Base-by-base conservation (phyloP, 2,113 vertebrate species). In the Archocentrus centrarchus region DNA sequence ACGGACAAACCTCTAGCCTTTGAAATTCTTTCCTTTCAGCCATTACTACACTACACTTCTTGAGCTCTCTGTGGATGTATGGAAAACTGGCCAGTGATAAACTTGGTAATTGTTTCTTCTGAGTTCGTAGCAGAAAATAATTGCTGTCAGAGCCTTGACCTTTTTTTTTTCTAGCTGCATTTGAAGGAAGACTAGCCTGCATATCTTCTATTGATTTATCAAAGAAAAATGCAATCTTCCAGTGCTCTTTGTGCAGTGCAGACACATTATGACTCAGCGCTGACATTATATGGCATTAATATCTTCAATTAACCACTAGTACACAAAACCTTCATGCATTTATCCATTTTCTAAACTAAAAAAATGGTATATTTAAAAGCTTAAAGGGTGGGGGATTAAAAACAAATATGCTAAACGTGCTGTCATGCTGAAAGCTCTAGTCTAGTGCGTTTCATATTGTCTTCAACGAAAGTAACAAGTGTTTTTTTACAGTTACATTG, bases 141-240 rank as follows among this genome's bases (percentile, higher is more conserved):
- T 55, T 57, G 44, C 87, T 82, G 41, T 68, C 27, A 55, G 53
- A 83, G 47, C 30, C 58, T 86, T 89, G 76, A 89, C 78, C 87
- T 78, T 60, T 77, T 79, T 37, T 37, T 39, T 39, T 50, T 50
- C 50, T 24, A 24, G 20, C n/a, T 55, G 17, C 8, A 55, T 82
- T 66, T 70, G 30, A 81, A 80, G 32, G 41, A 66, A 61, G 32
- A 22, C 68, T 61, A 64, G 47, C 50, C 64, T 60, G 57, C 24
- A 77, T 24, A 81, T 14, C 11, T 24, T 77, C 20, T 57, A 57
- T 60, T 47, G 35, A 81, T 64, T 37, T 35, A 77, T 64, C 55
- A 64, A 58, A 80, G 47, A 66, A 20, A 78, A 59, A 60, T 57
- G 24, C 24, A 68, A 7, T 17, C 18, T 64, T 59, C 83, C 6